Evolutionary conservation across 23 tunicate species (phyloP).

Genomic region (Trididemnum clinides): DNA sequence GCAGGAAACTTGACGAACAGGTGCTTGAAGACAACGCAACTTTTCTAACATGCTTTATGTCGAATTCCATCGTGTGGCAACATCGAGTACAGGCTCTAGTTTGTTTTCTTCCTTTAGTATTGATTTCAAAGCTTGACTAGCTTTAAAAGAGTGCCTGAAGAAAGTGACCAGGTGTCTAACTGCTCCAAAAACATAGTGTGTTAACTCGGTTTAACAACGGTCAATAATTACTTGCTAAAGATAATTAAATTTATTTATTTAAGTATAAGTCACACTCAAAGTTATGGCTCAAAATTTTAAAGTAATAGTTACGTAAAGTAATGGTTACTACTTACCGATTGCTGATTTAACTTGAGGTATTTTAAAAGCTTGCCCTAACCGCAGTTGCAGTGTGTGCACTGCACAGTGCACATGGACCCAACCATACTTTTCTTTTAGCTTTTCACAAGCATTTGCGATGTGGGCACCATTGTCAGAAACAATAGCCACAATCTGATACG

Average conservation of each 20-base stretch:
- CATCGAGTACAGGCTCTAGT: conserved; percentile 38
- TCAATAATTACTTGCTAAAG: background rate
- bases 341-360: conserved; percentile 46
- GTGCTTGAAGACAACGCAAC: conserved; percentile 39
- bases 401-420: conserved; percentile 14
- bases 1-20: conserved; percentile 49
- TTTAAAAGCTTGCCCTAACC: conserved; percentile 34
- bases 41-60: conserved; percentile 48
- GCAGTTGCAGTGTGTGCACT: background rate
- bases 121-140: conserved; percentile 34
- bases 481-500: conserved; percentile 17
- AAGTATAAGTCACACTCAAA: background rate
- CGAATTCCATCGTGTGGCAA: conserved; percentile 50
- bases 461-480: conserved; percentile 6
- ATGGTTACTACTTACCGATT: conserved; percentile 29
- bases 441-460: background rate
- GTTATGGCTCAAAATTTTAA: background rate
- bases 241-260: background rate
- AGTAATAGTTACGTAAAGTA: background rate
- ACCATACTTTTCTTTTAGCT: background rate
- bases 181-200: conserved; percentile 24
- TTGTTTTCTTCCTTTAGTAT: conserved; percentile 26
- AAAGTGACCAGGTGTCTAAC: conserved; percentile 44
- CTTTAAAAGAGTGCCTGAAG: conserved; percentile 47
- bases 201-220: background rate